phyloP scores from a whole-genome alignment of 2,113 vertebrate genomes.

The Copsychus sechellarum region DNA sequence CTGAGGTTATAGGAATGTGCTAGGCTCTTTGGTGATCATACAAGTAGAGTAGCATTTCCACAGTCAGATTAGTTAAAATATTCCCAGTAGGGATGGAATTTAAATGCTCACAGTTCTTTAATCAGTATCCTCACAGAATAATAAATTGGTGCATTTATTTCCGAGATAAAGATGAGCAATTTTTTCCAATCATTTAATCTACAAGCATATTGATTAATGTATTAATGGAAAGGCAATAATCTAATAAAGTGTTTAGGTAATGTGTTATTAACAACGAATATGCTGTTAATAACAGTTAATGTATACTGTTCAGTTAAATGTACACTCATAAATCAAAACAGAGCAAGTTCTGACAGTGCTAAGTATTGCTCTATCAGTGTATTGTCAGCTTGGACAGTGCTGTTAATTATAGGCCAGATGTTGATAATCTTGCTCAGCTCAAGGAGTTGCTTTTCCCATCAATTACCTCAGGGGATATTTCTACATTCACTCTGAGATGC shows the following conservation, averaged over 20 bases:
- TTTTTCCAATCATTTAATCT: background rate
- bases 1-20: slow-evolving; percentile 6
- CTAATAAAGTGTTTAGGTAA: background rate
- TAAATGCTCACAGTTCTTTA: background rate
- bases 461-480: background rate
- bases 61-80: background rate
- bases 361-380: background rate
- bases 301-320: background rate
- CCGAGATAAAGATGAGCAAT: background rate
- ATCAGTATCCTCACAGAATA: background rate
- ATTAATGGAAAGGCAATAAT: background rate
- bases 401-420: slow-evolving; percentile 45
- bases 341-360: background rate
- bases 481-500: slow-evolving; percentile 5
- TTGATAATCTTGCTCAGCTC: slow-evolving; percentile 11
- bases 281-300: background rate
- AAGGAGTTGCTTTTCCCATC: background rate
- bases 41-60: background rate
- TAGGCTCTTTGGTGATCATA: background rate
- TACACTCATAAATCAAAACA: slow-evolving; percentile 9
- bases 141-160: background rate
- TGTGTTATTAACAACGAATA: background rate
- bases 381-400: background rate
- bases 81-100: background rate
- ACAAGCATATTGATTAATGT: background rate